Conservation (phyloP, 1,140 invertebrate species). For the Zaprionus vittiger region DNA sequence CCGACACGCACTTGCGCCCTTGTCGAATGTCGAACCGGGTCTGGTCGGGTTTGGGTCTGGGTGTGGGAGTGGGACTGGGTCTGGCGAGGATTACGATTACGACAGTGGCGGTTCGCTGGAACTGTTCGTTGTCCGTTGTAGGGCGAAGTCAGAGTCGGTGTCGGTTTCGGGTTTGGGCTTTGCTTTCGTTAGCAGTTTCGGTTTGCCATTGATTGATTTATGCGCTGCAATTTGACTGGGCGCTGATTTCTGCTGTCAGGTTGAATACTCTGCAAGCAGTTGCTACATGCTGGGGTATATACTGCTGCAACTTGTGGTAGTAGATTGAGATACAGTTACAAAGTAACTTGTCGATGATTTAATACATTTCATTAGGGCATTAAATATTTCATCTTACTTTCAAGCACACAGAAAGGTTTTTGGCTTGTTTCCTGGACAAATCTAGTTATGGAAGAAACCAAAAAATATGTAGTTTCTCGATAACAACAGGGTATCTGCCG, state of each 20-base stretch:
- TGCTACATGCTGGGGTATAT: background rate
- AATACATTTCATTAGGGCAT: too few species aligned
- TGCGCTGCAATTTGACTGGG: conserved; percentile 19
- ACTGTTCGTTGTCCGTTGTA: background rate
- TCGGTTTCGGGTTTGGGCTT: conserved; percentile 2
- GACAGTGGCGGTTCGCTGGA: conserved; percentile 21
- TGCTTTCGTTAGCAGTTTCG: conserved; percentile 3
- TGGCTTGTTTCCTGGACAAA: too few species aligned
- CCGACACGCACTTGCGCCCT: conserved; percentile 23
- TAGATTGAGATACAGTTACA: too few species aligned
- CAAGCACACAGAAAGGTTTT: too few species aligned
- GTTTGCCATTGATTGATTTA: conserved; percentile 63
- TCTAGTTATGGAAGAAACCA: too few species aligned
- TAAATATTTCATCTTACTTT: too few species aligned
- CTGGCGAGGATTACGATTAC: conserved; percentile 28
- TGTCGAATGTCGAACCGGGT: background rate
- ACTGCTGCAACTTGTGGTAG: background rate
- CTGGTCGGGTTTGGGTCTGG: background rate
- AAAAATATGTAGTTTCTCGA: background rate
- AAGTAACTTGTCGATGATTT: too few species aligned
- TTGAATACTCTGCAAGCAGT: conserved; percentile 1
- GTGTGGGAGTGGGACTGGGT: background rate
- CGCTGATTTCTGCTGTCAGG: conserved; percentile 18
- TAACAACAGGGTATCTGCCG: conserved; percentile 22
- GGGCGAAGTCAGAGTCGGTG: conserved; percentile 8